Evolutionary conservation across 2,113 vertebrate genomes (phyloP), one percentile per base, ranked within the genome.

Genomic region (Mormyrus iriodes): DNA sequence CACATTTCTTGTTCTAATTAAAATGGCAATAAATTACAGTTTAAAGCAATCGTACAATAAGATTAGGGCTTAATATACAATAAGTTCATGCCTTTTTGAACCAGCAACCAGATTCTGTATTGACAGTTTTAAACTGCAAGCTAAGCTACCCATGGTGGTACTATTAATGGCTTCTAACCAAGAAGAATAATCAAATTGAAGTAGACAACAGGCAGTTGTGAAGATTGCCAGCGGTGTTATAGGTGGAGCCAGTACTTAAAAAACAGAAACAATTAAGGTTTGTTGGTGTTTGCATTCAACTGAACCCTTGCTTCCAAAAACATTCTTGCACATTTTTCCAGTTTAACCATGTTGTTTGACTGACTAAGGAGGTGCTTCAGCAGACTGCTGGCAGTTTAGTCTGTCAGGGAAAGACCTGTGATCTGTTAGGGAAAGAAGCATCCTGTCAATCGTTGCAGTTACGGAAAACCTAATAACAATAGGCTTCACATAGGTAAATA

Each of bases 201-300:
- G n/a, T 76, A 48, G 73, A 88, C 49, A 42, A 82, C 31, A 79
- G 88, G 49, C 48, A 53, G 69, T 21, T 42, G 73, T 53, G 73
- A 53, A 55, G 44, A 84, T 52, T 73, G 85, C 85, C 85, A 87
- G 15, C 46, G 52, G 35, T 61, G 52, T 52, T n/a, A 52, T 52
- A 76, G 88, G 12, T 39, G 69, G 44, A 84, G 27, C 39, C 52
- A 89, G 88, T 83, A 89, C 76, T 46, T 48, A 85, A 85, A 55
- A 48, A 89, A 51, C n/a, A 61, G n/a, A 85, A 83, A 73, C 46
- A 73, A 84, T 92, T 95, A 95, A 95, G 95, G 95, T 95, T 91
- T 91, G 84, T 69, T 85, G 93, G 92, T 92, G 92, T 89, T 88
- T n/a, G 86, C 91, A 91, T 90, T 91, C 87, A 89, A 89, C 49